Conservation (phyloP, 92 coral and sea anemone species). For the Montipora capitata region DNA sequence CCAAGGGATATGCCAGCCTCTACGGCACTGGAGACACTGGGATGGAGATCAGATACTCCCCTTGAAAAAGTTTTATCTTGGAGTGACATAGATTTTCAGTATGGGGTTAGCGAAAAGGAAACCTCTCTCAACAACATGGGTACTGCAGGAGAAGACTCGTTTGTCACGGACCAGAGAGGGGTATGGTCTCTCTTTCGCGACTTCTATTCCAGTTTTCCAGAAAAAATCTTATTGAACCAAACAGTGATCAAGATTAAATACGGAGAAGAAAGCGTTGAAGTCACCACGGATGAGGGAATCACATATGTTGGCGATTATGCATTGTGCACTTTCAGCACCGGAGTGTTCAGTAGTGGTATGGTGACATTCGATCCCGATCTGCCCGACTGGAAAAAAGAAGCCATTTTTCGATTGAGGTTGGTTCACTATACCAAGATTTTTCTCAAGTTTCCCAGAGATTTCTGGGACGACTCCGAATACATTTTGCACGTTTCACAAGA, state of each 20-base stretch:
- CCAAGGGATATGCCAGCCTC: slow-evolving; percentile 41
- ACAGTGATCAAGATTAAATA: slow-evolving; percentile 25
- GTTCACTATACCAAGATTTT: slow-evolving; percentile 42
- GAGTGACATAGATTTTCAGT: slow-evolving; percentile 43
- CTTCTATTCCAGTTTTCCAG: slow-evolving; percentile 20
- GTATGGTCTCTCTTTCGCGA: slow-evolving; percentile 27
- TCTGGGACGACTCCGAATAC: slow-evolving; percentile 45
- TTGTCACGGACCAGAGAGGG: slow-evolving; percentile 33
- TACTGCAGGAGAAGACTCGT: neutral
- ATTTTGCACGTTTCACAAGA: slow-evolving; percentile 6
- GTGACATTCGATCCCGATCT: slow-evolving; percentile 25
- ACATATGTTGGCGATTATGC: slow-evolving; percentile 24
- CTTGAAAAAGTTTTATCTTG: slow-evolving; percentile 25
- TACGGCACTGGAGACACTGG: slow-evolving; percentile 6
- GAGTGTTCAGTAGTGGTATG: slow-evolving; percentile 10
- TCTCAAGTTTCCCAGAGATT: slow-evolving; percentile 39
- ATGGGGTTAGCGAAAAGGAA: neutral
- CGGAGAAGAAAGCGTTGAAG: slow-evolving; percentile 15
- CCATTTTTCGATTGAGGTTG: slow-evolving; percentile 10
- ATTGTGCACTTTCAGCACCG: slow-evolving; percentile 29
- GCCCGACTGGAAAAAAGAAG: slow-evolving; percentile 47
- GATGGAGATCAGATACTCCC: slow-evolving; percentile 27
- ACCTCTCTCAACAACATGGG: slow-evolving; percentile 31
- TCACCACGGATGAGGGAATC: slow-evolving; percentile 14
- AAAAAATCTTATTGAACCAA: slow-evolving; percentile 29